phyloP scores from a whole-genome alignment of 2,888 invertebrate species.

The Drosophila cracens region DNA sequence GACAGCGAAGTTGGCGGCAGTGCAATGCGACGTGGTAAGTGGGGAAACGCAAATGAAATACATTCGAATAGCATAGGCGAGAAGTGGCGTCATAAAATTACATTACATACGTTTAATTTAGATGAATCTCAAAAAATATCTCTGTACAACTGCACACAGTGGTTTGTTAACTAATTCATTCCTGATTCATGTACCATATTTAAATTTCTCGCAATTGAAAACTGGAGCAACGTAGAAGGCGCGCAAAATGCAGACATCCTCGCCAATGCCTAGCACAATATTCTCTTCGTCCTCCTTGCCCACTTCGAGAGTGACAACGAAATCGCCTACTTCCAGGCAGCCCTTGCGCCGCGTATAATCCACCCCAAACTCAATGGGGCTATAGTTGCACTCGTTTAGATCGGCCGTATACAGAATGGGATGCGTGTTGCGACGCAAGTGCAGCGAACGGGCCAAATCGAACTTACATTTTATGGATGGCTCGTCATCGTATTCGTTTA shows the following conservation, averaged over 20 bases:
- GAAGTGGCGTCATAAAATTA: background rate
- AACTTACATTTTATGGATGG: conserved; percentile 57
- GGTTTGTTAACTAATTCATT: background rate
- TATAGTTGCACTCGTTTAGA: conserved; percentile 65
- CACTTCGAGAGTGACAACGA: conserved; percentile 80
- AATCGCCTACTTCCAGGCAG: conserved; percentile 82
- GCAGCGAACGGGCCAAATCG: conserved; percentile 69
- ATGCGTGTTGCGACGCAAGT: conserved; percentile 79
- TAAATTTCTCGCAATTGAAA: conserved; percentile 72
- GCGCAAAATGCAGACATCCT: conserved; percentile 81
- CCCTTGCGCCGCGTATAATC: conserved; percentile 73
- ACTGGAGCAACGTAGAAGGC: conserved; percentile 79
- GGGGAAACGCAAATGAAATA: background rate
- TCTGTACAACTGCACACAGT: conserved; percentile 46
- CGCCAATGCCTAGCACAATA: conserved; percentile 62
- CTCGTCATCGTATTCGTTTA: conserved; percentile 58
- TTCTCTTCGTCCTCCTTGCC: conserved; percentile 72
- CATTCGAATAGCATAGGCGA: background rate
- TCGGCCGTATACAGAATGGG: conserved; percentile 73
- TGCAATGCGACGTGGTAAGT: conserved; percentile 60
- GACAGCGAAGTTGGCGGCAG: conserved; percentile 82
- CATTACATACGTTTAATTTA: conserved; percentile 51
- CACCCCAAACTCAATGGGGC: conserved; percentile 79
- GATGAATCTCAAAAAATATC: conserved; percentile 12
- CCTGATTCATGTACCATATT: conserved; percentile 56